phyloP scores from a whole-genome alignment of 2,888 invertebrate genomes.

The Mactromeris polynyma region DNA sequence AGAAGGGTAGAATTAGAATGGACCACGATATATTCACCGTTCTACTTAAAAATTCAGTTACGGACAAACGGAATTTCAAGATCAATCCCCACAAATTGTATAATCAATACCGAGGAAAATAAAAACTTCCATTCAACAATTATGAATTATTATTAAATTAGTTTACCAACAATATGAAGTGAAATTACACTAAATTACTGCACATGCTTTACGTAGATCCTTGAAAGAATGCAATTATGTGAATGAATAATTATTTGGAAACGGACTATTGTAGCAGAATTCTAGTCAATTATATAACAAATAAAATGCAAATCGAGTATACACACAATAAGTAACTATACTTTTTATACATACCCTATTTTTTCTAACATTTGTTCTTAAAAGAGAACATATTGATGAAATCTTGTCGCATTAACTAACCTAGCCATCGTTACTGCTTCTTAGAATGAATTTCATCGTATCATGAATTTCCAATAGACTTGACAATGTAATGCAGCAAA shows the following conservation, averaged over 20 bases:
- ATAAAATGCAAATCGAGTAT: not conserved
- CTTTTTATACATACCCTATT: conserved; percentile 36
- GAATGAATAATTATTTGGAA: not conserved
- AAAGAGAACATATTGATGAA: conserved; percentile 11
- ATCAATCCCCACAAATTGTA: not conserved
- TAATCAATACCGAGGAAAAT: not conserved
- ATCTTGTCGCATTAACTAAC: conserved; percentile 18
- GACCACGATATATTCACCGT: not conserved
- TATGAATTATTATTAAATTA: not conserved
- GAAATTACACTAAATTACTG: not conserved
- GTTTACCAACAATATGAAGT: not conserved
- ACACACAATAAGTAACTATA: conserved; percentile 23
- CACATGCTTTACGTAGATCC: not conserved
- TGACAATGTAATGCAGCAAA: conserved; percentile 9
- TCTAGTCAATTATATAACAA: not conserved
- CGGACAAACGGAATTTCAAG: not conserved
- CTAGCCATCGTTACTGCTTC: conserved; percentile 30
- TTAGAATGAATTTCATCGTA: conserved; percentile 21
- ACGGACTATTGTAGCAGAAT: no score
- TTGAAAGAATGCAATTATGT: not conserved
- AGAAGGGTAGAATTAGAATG: not conserved
- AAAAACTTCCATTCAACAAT: not conserved
- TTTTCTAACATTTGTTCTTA: conserved; percentile 32
- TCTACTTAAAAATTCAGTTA: not conserved
- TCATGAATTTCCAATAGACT: conserved; percentile 13